Base-by-base conservation (phyloP, 2,888 invertebrate species). In the Encarsia formosa region DNA sequence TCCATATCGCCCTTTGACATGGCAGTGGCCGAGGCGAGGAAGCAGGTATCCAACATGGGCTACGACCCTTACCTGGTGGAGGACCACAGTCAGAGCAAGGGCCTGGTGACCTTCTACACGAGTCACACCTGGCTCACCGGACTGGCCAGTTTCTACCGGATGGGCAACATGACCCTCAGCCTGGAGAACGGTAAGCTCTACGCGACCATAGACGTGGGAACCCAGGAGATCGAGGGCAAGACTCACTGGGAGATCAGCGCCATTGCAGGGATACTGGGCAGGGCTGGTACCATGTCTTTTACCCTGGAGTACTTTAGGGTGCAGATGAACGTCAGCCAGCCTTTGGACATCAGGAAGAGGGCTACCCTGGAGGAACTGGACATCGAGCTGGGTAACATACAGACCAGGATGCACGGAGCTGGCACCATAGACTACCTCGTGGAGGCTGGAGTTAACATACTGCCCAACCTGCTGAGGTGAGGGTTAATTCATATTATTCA, bases 1-100 rank as follows among this genome's bases (percentile, higher is more conserved):
- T 91, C 91, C 0, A 87, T 91, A 62, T 86, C 90, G 13, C 91
- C 91, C 0, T 77, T 91, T 52, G 92, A 93, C 67, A 87, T 89
- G 80, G 83, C 87, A 3, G 81, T 93, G 34, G 83, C 87, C 0
- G 86, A 88, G 65, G 81, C 81, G 0, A 78, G 91, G 9, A 85
- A 84, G 61, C 81, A 84, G 65, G 85, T 92, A 1, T 75, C 80
- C 2, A 69, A 77, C 19, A 78, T 80, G 74, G 78, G 84, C 2
- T 82, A 82, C 64, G 93, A 93, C 74, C 93, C 93, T 0, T 87
- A 83, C 60, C 77, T 79, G 66, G 69, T 92, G 9, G 81, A 84
- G 4, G 85, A 88, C 68, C 86, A 87, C 63, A 86, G 85, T 61
- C 83, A 84, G 52, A 84, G 82, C 1, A 80, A 69, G 5, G 88